Conservation (phyloP, 2,797 vertebrate genomes). For the Sebastes vulpes region DNA sequence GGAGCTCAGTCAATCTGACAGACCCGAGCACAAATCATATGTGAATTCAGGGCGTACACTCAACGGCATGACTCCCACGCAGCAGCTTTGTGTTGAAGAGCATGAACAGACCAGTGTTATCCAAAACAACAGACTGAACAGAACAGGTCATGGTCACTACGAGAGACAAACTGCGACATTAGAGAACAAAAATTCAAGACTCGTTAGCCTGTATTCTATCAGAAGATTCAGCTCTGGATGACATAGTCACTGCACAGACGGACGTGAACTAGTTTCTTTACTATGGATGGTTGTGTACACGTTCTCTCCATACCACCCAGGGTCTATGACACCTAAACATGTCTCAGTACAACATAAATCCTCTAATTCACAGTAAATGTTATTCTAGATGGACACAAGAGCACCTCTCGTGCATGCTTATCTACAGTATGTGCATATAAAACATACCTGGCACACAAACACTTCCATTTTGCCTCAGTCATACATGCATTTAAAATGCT, state of each 20-base stretch:
- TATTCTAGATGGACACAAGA: slow-evolving; percentile 15
- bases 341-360: neutral
- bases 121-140: slow-evolving; percentile 52
- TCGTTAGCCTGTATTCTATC: neutral
- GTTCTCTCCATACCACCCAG: slow-evolving; percentile 1
- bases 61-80: slow-evolving; percentile 62
- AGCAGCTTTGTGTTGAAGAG: slow-evolving; percentile 56
- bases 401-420: neutral
- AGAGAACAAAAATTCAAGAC: neutral
- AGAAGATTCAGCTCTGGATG: neutral
- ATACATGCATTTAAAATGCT: neutral
- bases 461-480: neutral
- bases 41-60: slow-evolving; percentile 22
- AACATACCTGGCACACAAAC: neutral
- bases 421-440: neutral
- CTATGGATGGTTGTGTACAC: neutral
- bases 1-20: slow-evolving; percentile 45
- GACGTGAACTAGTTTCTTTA: slow-evolving; percentile 10
- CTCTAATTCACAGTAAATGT: slow-evolving; percentile 11
- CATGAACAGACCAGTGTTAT: slow-evolving; percentile 46
- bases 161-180: slow-evolving; percentile 17
- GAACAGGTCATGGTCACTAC: slow-evolving; percentile 20
- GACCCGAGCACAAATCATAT: slow-evolving; percentile 29
- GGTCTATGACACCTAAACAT: neutral
- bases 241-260: neutral